A percentile compares a stretch with the other conserved stretches of the same genome.
Evolutionary conservation across 2,888 invertebrate genomes (phyloP).

Genomic region (Rhamnusium bicolor): DNA sequence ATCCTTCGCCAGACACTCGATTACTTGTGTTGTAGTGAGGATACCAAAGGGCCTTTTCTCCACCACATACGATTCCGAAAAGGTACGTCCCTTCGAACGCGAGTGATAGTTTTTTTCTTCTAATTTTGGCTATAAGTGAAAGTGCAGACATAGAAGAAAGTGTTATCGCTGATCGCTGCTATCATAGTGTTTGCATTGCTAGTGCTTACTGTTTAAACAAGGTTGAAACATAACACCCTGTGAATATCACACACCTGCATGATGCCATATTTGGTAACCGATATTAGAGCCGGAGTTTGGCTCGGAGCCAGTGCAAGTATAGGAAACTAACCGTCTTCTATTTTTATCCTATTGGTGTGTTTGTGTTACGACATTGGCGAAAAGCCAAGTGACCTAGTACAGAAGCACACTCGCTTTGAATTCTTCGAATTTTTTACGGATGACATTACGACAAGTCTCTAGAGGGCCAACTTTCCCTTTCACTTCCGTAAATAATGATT

Average conservation of each 20-base stretch:
- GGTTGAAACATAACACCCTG: conserved; percentile 41
- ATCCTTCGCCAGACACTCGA: conserved; percentile 74
- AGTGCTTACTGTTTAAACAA: conserved; percentile 17
- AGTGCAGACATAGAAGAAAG: conserved; percentile 18
- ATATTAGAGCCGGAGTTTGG: conserved; percentile 54
- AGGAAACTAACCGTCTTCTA: conserved; percentile 60
- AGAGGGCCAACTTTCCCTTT: not conserved
- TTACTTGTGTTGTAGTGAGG: conserved; percentile 75
- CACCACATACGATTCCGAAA: conserved; percentile 69
- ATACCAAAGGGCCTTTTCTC: conserved; percentile 69
- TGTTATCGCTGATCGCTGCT: conserved; percentile 10
- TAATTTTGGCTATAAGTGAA: conserved; percentile 1
- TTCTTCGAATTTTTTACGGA: conserved; percentile 8
- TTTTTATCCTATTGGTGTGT: conserved; percentile 68
- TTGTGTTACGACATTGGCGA: conserved; percentile 65
- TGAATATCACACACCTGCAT: conserved; percentile 42
- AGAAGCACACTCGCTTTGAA: conserved; percentile 40
- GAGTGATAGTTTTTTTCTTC: conserved; percentile 39
- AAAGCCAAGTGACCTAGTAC: conserved; percentile 67
- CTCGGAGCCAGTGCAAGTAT: conserved; percentile 54
- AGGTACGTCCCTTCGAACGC: conserved; percentile 70
- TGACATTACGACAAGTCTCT: not conserved
- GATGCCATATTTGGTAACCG: conserved; percentile 63
- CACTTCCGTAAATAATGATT: not conserved
- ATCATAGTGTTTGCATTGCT: conserved; percentile 7